Conservation (phyloP, 1,140 invertebrate genomes). For the Globodera rostochiensis region DNA sequence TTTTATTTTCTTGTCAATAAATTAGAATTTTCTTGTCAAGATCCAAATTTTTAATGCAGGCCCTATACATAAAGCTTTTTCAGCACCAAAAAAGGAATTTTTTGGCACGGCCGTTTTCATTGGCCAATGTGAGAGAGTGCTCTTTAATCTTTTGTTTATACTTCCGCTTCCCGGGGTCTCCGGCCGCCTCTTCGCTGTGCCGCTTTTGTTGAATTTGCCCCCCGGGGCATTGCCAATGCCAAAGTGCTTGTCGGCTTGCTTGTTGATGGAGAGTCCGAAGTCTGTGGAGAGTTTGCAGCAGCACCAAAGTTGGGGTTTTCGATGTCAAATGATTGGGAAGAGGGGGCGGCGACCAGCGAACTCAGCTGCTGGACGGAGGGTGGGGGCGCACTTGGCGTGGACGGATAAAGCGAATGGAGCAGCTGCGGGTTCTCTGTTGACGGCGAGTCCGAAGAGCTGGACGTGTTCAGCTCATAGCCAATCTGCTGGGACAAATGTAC, state of each 20-base stretch:
- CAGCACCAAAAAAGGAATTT: too few relatives aligned
- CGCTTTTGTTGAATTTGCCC: constrained; percentile 14
- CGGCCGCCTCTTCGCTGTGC: constrained; percentile 26
- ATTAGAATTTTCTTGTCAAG: too few relatives aligned
- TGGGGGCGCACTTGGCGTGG: background rate
- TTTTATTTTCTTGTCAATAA: too few relatives aligned
- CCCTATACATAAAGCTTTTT: too few relatives aligned
- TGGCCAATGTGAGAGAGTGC: too few relatives aligned
- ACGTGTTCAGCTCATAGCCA: background rate
- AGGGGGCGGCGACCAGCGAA: background rate
- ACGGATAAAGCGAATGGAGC: background rate
- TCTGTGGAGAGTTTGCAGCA: background rate
- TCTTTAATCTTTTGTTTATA: background rate
- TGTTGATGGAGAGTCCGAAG: background rate
- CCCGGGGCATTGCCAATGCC: constrained; percentile 20
- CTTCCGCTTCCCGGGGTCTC: constrained; percentile 36
- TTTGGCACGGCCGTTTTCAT: too few relatives aligned
- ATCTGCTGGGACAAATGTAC: background rate
- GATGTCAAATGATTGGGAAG: background rate
- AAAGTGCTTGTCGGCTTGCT: background rate
- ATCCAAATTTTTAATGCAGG: too few relatives aligned
- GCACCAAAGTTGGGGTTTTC: background rate
- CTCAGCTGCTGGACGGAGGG: background rate
- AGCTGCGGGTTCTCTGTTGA: background rate
- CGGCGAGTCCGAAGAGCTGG: background rate